phyloP scores from a whole-genome alignment of 2,113 vertebrate species.

The Scomber scombrus region DNA sequence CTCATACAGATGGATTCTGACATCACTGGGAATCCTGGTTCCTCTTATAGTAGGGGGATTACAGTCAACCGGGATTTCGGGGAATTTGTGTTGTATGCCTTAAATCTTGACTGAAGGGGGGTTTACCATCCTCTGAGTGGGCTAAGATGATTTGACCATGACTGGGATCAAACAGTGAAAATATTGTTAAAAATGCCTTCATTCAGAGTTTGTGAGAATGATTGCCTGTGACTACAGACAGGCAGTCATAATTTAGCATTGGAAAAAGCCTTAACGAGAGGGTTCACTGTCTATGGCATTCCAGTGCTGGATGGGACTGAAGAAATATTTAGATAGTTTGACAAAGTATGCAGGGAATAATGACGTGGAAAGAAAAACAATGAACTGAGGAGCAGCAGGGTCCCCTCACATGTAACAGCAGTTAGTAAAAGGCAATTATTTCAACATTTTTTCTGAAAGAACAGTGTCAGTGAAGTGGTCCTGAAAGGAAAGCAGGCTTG shows the following conservation, averaged over 20 bases:
- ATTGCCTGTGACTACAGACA: constrained; percentile 43
- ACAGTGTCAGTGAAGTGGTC: constrained; percentile 40
- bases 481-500: constrained; percentile 60
- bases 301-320: constrained; percentile 46
- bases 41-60: constrained; percentile 74
- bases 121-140: constrained; percentile 70
- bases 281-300: constrained; percentile 42
- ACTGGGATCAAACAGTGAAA: constrained; percentile 54
- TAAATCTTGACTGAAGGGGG: constrained; percentile 78
- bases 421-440: background rate
- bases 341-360: constrained; percentile 55
- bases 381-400: constrained; percentile 15
- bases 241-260: constrained; percentile 47
- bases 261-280: constrained; percentile 24
- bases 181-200: constrained; percentile 75
- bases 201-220: constrained; percentile 40
- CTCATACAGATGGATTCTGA: constrained; percentile 21
- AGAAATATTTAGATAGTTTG: constrained; percentile 73
- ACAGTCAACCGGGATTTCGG: constrained; percentile 69
- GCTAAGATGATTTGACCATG: constrained; percentile 72
- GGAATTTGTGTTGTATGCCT: constrained; percentile 75
- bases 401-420: background rate
- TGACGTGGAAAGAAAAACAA: constrained; percentile 63
- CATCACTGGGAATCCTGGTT: constrained; percentile 52
- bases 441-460: constrained; percentile 32